Conservation (phyloP, 2,797 vertebrate species). For the Vireo griseus region DNA sequence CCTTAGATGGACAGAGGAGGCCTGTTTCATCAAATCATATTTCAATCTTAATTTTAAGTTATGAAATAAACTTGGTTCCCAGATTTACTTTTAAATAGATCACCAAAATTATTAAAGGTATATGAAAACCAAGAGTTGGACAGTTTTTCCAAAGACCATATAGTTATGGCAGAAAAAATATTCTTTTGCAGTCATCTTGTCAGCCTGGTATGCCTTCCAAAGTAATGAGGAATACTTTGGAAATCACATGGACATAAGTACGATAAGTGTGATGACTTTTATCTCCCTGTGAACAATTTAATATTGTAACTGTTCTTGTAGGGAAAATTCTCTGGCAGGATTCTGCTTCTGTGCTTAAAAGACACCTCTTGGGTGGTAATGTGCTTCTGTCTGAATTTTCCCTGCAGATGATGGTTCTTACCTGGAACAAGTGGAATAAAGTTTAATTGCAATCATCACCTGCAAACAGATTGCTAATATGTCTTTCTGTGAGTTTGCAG, state of each 20-base stretch:
- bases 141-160: background rate
- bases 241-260: background rate
- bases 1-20: background rate
- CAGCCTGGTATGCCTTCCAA: background rate
- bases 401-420: background rate
- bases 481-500: background rate
- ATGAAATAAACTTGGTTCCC: background rate
- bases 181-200: background rate
- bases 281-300: background rate
- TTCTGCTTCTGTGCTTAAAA: background rate
- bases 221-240: background rate
- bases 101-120: background rate
- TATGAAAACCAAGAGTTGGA: background rate
- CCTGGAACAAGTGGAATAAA: background rate
- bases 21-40: background rate
- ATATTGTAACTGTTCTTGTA: background rate
- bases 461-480: background rate
- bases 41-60: background rate
- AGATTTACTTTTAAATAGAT: background rate
- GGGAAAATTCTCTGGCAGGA: background rate
- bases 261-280: background rate
- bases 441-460: background rate
- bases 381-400: background rate
- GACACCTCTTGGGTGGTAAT: background rate
- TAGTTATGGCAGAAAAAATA: background rate